Conservation (phyloP, 2,797 vertebrate species). For the Nannoperca obscura region DNA sequence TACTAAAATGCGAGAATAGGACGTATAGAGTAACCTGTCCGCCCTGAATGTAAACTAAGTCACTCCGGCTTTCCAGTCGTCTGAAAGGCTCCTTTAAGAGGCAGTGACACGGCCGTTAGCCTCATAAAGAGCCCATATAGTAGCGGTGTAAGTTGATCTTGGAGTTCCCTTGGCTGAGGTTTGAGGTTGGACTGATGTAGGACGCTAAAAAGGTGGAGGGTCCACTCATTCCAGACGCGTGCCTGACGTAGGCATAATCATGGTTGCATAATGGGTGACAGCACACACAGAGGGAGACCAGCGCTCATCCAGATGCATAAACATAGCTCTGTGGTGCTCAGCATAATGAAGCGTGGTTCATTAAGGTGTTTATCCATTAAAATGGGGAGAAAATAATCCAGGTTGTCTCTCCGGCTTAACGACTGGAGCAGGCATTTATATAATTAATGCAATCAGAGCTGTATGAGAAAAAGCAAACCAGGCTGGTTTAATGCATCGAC, state of each 20-base stretch:
- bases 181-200: slow-evolving; percentile 50
- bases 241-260: slow-evolving; percentile 55
- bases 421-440: neutral
- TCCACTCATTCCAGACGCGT: slow-evolving; percentile 57
- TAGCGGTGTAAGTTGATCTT: slow-evolving; percentile 58
- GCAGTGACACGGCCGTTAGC: slow-evolving; percentile 30
- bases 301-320: slow-evolving; percentile 5
- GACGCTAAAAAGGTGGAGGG: slow-evolving; percentile 43
- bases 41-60: slow-evolving; percentile 70
- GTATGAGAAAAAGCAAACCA: neutral
- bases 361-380: slow-evolving; percentile 32
- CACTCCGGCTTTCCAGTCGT: slow-evolving; percentile 48
- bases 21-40: slow-evolving; percentile 51
- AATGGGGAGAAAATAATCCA: neutral
- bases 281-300: slow-evolving; percentile 21
- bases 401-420: neutral
- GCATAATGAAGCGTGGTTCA: slow-evolving; percentile 1
- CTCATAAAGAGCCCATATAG: slow-evolving; percentile 71
- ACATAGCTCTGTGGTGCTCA: neutral
- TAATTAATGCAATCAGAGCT: slow-evolving; percentile 1
- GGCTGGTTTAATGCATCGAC: neutral
- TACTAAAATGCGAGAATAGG: slow-evolving; percentile 30
- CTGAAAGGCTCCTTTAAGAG: slow-evolving; percentile 73
- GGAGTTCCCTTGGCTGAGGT: slow-evolving; percentile 64
- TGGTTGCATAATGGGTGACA: slow-evolving; percentile 25